Percentiles rank a stretch among this genome's conserved stretches.
Conservation (phyloP, 1,140 invertebrate species). For the Cheumatopsyche charites region DNA sequence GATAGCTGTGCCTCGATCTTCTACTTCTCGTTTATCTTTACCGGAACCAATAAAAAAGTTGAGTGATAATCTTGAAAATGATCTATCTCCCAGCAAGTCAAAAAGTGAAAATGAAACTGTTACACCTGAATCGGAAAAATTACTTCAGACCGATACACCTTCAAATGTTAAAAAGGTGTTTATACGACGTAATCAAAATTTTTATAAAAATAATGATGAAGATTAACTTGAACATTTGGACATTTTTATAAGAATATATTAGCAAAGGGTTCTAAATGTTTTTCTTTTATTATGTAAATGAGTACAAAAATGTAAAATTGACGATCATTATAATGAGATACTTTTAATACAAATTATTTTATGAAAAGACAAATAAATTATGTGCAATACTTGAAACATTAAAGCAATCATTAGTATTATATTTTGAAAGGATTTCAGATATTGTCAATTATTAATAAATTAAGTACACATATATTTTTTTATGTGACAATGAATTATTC, state of each 20-base stretch:
- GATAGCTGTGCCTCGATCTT: neutral
- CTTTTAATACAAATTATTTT: too few species aligned
- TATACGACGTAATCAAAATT: slow-evolving; percentile 57
- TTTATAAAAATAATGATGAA: slow-evolving; percentile 53
- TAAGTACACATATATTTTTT: too few species aligned
- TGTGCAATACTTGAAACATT: slow-evolving; percentile 5
- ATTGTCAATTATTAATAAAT: too few species aligned
- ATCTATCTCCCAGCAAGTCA: slow-evolving; percentile 27
- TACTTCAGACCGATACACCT: slow-evolving; percentile 37
- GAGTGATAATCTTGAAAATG: slow-evolving; percentile 48
- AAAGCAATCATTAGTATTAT: neutral
- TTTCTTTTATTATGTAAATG: too few species aligned
- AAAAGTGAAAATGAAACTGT: slow-evolving; percentile 15
- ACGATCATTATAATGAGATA: too few species aligned
- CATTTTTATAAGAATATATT: too few species aligned
- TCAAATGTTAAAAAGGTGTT: slow-evolving; percentile 55
- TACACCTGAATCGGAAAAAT: neutral
- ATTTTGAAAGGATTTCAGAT: neutral
- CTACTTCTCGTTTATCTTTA: slow-evolving; percentile 36
- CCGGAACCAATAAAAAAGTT: slow-evolving; percentile 25
- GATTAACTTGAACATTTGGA: slow-evolving; percentile 39
- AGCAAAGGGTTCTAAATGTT: too few species aligned
- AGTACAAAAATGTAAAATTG: too few species aligned
- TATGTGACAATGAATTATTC: too few species aligned
- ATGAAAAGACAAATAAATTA: too few species aligned